Conservation (phyloP, 2,888 invertebrate genomes). For the Thera britannica region DNA sequence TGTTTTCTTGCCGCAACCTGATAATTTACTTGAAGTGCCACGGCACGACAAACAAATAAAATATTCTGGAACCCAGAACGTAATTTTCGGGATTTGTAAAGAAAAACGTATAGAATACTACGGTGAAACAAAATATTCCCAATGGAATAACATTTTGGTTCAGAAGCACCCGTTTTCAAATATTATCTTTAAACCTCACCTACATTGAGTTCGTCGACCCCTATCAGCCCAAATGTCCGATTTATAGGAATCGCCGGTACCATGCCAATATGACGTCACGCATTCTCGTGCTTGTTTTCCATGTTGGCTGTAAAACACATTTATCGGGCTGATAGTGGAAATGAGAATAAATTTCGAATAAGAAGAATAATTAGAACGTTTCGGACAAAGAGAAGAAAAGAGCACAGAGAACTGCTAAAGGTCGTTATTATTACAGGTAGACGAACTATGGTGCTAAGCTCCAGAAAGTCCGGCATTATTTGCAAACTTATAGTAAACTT, state of each 20-base stretch:
- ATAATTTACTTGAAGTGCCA: neutral
- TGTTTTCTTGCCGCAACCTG: neutral
- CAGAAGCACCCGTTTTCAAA: slow-evolving; percentile 14
- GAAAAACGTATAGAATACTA: too few species aligned
- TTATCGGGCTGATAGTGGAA: too few species aligned
- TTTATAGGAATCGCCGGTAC: slow-evolving; percentile 29
- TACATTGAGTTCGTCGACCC: slow-evolving; percentile 25
- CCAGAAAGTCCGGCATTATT: neutral
- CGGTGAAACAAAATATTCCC: neutral
- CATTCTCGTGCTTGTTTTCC: slow-evolving; percentile 16
- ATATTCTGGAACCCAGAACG: neutral
- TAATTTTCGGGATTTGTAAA: neutral
- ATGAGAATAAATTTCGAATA: too few species aligned
- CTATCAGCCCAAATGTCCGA: slow-evolving; percentile 26
- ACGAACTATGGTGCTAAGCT: too few species aligned
- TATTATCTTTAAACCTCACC: slow-evolving; percentile 46
- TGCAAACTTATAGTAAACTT: neutral
- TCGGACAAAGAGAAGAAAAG: too few species aligned
- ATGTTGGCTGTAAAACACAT: slow-evolving; percentile 6
- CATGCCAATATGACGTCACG: slow-evolving; percentile 33
- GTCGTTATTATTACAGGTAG: too few species aligned
- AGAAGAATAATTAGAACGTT: too few species aligned
- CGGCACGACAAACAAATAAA: neutral
- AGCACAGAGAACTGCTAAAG: neutral
- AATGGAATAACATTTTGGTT: slow-evolving; percentile 9